Conservation (phyloP, 2,797 vertebrate genomes). For the Channallabes apus region DNA sequence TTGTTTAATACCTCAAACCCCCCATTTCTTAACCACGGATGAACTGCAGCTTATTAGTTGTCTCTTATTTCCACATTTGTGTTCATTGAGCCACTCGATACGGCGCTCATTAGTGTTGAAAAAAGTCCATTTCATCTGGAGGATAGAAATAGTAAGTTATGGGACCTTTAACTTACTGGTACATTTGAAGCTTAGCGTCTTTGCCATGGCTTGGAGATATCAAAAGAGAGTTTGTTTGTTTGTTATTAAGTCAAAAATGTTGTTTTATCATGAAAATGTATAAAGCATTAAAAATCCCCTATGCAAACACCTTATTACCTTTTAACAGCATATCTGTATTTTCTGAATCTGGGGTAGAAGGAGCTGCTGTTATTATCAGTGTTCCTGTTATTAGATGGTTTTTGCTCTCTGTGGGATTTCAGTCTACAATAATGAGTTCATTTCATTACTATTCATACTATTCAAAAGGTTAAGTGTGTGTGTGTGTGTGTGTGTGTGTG, state of each 20-base stretch:
- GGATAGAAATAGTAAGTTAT: too few relatives aligned
- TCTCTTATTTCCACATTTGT: not conserved
- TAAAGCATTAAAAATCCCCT: not conserved
- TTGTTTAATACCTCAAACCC: constrained; percentile 4
- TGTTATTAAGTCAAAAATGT: not conserved
- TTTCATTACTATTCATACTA: not conserved
- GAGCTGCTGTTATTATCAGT: not conserved
- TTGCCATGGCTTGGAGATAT: not conserved
- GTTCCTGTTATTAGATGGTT: not conserved
- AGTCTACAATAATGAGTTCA: not conserved
- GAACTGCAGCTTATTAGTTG: constrained; percentile 29
- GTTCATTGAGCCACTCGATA: constrained; percentile 21
- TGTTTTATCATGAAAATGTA: not conserved
- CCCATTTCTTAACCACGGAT: constrained; percentile 16
- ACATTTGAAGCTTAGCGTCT: not conserved
- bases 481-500: not conserved
- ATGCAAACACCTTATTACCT: not conserved
- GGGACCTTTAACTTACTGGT: constrained; percentile 43
- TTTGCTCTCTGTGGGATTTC: not conserved
- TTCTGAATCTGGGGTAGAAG: not conserved
- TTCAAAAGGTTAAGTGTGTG: not conserved
- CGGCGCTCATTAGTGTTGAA: constrained; percentile 33
- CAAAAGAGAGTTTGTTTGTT: constrained; percentile 6
- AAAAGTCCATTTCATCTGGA: not conserved
- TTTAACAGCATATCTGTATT: not conserved